Conservation (phyloP, 2,797 vertebrate genomes). For the Adrianichthys oophorus region DNA sequence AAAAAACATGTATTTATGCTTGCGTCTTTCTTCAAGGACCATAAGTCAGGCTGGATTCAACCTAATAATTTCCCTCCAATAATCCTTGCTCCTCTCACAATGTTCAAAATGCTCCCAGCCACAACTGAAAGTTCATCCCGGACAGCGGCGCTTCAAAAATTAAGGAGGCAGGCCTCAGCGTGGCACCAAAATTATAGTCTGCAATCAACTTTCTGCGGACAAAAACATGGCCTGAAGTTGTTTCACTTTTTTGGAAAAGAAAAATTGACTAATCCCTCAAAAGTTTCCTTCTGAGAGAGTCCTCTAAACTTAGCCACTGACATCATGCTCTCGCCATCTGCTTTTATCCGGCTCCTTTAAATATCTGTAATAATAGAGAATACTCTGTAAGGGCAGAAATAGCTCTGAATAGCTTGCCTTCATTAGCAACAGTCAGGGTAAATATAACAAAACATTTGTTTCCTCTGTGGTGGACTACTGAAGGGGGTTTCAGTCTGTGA, state of each 20-base stretch:
- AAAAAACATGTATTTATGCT: constrained; percentile 42
- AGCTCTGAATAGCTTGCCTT: constrained; percentile 45
- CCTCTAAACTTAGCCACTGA: constrained; percentile 53
- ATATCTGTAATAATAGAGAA: constrained; percentile 51
- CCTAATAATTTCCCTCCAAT: constrained; percentile 60
- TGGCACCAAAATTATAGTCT: constrained; percentile 68
- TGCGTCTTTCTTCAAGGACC: constrained; percentile 54
- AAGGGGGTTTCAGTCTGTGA: constrained; percentile 53
- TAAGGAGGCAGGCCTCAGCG: constrained; percentile 60
- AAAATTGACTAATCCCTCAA: constrained; percentile 17
- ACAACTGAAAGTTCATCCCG: constrained; percentile 62
- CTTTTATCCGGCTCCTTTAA: constrained; percentile 51
- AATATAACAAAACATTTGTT: constrained; percentile 72
- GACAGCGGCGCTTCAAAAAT: constrained; percentile 53
- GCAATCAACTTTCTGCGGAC: constrained; percentile 67
- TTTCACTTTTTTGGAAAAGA: constrained; percentile 30
- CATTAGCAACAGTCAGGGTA: constrained; percentile 66
- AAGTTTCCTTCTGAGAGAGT: constrained; percentile 16
- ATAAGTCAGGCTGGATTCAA: constrained; percentile 34
- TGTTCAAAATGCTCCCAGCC: constrained; percentile 53
- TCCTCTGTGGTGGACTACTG: constrained; percentile 27
- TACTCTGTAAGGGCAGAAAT: constrained; percentile 58
- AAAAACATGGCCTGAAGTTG: constrained; percentile 43
- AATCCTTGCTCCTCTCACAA: constrained; percentile 36
- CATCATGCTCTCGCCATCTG: constrained; percentile 45